Evolutionary conservation across 2,888 invertebrate species (phyloP), one percentile per base, ranked within the genome.

Genomic region (Dryococelus australis): DNA sequence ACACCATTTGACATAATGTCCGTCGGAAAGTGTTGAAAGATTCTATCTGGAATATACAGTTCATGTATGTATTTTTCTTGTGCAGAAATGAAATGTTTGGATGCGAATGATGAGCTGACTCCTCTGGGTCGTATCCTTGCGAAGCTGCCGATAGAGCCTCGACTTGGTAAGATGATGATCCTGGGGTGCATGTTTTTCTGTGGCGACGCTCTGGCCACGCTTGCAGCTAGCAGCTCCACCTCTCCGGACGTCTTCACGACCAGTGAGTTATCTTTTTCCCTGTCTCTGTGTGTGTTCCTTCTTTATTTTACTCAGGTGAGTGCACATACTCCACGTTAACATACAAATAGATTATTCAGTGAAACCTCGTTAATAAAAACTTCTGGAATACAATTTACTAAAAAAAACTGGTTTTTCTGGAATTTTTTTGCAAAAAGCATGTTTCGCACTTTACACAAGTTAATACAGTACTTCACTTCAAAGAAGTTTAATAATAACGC

Each of bases 111-210:
- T 92, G 97, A 98, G 89, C 93, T 99, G 88, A 99, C 99, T 0
- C 97, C 99, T 0, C 94, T 99, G 27, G 99, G 99, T 0, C 95
- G 96, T 89, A 98, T 99, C 89, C 94, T 99, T 13, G 99, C 99
- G 9, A 96, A 98, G 89, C 92, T 99, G 90, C 99, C 99, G 0
- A 97, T 99, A 88, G 99, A 99, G 91, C 99, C 99, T 0, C 95
- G 98, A 0, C 94, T 99, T 10, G 99, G 99, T 27, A 99, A 99
- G 93, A 99, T 99, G 97, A 96, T 99, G 95, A 97, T 99, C 53
- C 94, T 99, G 16, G 98, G 98, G n/a, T 96, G 97, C 89, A 96
- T 98, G 87, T 96, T 99, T 91, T 96, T 96, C 89, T 96, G 97
- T 89, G 98, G 98, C 0, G 99, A 99, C 92, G 96, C 99, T 0